Evolutionary conservation across 2,113 vertebrate genomes (phyloP), one percentile per base, ranked within the genome.

Genomic region (Xiphias gladius): DNA sequence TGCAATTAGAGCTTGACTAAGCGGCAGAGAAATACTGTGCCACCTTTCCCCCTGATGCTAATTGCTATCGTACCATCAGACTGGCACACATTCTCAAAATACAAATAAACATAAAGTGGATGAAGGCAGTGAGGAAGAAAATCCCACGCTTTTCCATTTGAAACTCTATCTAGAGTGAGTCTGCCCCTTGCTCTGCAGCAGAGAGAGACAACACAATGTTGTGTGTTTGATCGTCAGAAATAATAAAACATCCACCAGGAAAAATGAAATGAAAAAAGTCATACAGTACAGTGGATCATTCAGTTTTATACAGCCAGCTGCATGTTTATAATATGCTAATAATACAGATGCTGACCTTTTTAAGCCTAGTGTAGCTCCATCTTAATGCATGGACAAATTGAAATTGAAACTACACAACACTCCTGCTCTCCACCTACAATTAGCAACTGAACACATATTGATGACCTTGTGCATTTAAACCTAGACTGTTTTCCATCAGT

Each of bases 31-130:
- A 87, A 91, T 66, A 82, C 70, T 84, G 73, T 16, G 74, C 28
- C 72, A 84, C 83, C 68, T 68, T 85, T 86, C 75, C 64, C 77
- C 85, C 82, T 83, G 58, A 88, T 24, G 72, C 86, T 76, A 58
- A 88, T 90, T 93, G 87, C 86, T 63, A 91, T 90, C 88, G 73
- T 48, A 73, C 76, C 84, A 83, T 61, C 73, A 64, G 71, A 50
- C 85, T 69, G 66, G 59, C 76, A 73, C 54, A 46, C 50, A 55
- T 59, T 81, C 82, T 76, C 75, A 58, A 85, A 88, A 88, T 86
- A 91, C 80, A 91, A 88, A 91, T 75, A 93, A 90, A 93, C 73
- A 92, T 26, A 22, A 73, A 69, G 68, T 35, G 48, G 66, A 85
- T 79, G 73, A 70, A 86, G 70, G 69, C 75, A 72, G 64, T 41